These are phyloP conservation scores for Poeciliopsis gracilis DNA, from an alignment of 2,797 vertebrate genomes.

Conservation along the genomic window DNA sequence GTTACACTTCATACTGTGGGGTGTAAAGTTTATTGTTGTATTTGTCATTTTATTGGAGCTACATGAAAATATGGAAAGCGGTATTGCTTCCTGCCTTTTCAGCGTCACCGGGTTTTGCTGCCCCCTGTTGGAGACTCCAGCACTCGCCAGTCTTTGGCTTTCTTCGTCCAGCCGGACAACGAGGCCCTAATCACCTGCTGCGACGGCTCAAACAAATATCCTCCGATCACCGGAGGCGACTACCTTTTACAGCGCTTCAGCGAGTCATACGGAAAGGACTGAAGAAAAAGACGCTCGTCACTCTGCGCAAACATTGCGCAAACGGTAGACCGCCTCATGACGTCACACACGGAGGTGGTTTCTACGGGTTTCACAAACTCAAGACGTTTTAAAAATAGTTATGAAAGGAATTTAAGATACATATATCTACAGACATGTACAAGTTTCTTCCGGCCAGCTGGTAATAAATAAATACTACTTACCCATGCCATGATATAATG, in stretches of 20 bases:
- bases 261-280: slow-evolving; percentile 34
- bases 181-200: slow-evolving; percentile 70
- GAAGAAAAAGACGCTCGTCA: not conserved
- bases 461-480: too few species aligned
- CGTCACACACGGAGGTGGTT: not conserved
- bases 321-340: not conserved
- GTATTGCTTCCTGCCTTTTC: not conserved
- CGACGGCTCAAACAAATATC: slow-evolving; percentile 78
- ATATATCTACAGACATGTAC: too few species aligned
- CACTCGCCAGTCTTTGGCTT: slow-evolving; percentile 53
- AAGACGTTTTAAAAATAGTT: too few species aligned
- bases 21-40: not conserved
- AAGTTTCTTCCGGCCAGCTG: too few species aligned
- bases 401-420: too few species aligned
- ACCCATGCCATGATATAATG: too few species aligned
- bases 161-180: slow-evolving; percentile 78
- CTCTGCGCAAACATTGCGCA: not conserved
- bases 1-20: not conserved
- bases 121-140: slow-evolving; percentile 19
- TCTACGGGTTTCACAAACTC: not conserved
- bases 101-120: slow-evolving; percentile 77
- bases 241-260: slow-evolving; percentile 64
- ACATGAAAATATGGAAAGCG: too few species aligned
- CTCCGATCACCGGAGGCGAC: slow-evolving; percentile 57
- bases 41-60: not conserved